Evolutionary conservation across 1,140 invertebrate species (phyloP), one percentile per base, ranked within the genome.

Genomic region (Eumaeus atala): DNA sequence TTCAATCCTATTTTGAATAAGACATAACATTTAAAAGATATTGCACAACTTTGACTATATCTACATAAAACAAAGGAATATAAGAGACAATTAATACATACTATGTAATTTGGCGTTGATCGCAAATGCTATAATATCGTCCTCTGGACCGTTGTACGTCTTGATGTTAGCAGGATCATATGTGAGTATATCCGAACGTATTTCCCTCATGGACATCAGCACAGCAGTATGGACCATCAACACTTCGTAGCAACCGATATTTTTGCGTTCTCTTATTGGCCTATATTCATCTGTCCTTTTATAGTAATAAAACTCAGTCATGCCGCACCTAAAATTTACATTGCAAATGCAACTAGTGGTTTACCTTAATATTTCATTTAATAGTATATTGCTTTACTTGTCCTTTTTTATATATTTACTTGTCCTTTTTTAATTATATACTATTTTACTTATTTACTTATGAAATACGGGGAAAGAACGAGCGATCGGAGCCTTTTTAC

Each of bases 61-160:
- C 2, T 28, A 28, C 21, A 28, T 28, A 28, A 28, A 28, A 28
- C 21, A 28, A n/a, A n/a, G n/a, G n/a, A n/a, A 5, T 10, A 50
- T 56, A 40, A 58, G 9, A 33, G 21, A 6, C 21, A 28, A 28
- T 28, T 2, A 12, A 21, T 54, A 40, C 55, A 48, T 81, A 92
- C 92, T 90, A 68, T 91, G 90, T 64, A 86, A 88, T 72, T 92
- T 94, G 9, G 97, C 97, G 56, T 93, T 94, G 8, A 94, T 71
- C 6, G 97, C 96, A 90, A 99, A 99, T 9, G 93, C 91, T 67
- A 99, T 98, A 37, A 99, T 97, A 81, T 99, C 97, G 89, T 99
- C 96, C 7, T 90, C 82, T 0, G 97, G 96, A 36, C 95, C 95
- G 50, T 91, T 85, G 56, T 94, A 94, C 34, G 90, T 81, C 0